Conservation (phyloP, 2,888 invertebrate genomes). For the Sphaeridia pumilis region DNA sequence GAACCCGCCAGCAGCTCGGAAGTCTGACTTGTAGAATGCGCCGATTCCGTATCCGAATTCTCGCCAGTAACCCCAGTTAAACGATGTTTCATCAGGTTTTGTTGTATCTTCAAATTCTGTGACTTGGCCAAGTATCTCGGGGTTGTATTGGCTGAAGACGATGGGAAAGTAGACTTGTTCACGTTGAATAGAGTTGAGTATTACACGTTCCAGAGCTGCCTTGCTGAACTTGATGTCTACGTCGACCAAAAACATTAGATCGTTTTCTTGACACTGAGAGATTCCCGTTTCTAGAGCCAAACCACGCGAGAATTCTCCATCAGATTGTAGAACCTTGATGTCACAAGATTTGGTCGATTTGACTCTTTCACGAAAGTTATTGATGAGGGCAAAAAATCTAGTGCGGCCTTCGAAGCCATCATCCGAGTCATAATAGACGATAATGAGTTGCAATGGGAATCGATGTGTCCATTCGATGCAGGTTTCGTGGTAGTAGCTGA, state of each 20-base stretch:
- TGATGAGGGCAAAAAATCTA: constrained; percentile 13
- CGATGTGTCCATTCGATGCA: constrained; percentile 41
- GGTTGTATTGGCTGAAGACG: constrained; percentile 90
- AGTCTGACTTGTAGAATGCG: constrained; percentile 76
- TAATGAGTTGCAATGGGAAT: constrained; percentile 56
- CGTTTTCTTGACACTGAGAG: constrained; percentile 49
- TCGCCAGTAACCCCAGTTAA: constrained; percentile 77
- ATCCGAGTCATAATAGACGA: constrained; percentile 46
- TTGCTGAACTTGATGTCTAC: constrained; percentile 83
- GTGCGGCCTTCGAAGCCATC: constrained; percentile 12
- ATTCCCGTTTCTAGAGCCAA: constrained; percentile 69
- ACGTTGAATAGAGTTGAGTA: constrained; percentile 60
- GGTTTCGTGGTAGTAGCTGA: constrained; percentile 67
- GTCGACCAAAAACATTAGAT: constrained; percentile 82
- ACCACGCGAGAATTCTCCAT: constrained; percentile 64
- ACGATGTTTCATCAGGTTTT: constrained; percentile 43
- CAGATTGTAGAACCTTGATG: constrained; percentile 34
- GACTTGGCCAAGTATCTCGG: constrained; percentile 47
- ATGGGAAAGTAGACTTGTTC: constrained; percentile 84
- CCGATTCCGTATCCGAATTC: constrained; percentile 94
- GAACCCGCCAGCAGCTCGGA: constrained; percentile 71
- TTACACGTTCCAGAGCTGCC: constrained; percentile 60
- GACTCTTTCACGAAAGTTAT: constrained; percentile 6
- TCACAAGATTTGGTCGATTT: constrained; percentile 2
- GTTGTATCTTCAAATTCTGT: constrained; percentile 30